Evolutionary conservation across 2,888 invertebrate species (phyloP), one percentile per base, ranked within the genome.

Genomic region (Leptogaster cylindrica): DNA sequence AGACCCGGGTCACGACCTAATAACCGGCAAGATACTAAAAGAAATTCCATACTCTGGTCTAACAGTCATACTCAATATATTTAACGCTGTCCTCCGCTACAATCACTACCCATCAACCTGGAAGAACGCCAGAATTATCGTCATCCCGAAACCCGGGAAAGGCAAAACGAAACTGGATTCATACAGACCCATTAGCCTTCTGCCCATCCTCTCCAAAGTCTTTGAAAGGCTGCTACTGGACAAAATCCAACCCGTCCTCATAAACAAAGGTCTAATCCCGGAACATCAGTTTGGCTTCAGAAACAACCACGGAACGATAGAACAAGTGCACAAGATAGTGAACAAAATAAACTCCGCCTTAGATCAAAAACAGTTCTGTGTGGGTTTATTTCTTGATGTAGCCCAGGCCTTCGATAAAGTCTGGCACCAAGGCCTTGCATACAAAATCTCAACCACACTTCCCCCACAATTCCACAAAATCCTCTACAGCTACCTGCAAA

Each of bases 161-260:
- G 8, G 8, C 31, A 31, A 20, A 46, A 46, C 8, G 14, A 46
- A 46, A 16, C 20, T 46, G 20, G 46, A 46, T 18, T 46, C 18
- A 46, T 46, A 46, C 18, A 46, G 46, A 46, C 18, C 73, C 1
- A 75, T 75, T 36, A 72, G 69, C 14, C 50, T 75, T 14, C 46
- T 75, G 7, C 70, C 73, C 36, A 67, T 71, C 3, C 36, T 75
- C 2, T 73, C 70, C 1, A 75, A 73, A 55, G 2, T 74, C 20
- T 71, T 73, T 14, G 74, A 75, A 68, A 75, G 72, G 71, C 16
- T 74, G 33, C 7, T 75, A 2, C 67, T 71, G 1, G 58, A 41
- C 39, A 68, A 68, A 68, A 33, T 73, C 2, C 70, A 68, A 10
- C 3, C 23, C 28, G 28, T 70, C 25, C 67, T 72, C 10, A 25